Evolutionary conservation across 2,113 vertebrate species (phyloP), one percentile per base, ranked within the genome.

Genomic region (Athene noctua): DNA sequence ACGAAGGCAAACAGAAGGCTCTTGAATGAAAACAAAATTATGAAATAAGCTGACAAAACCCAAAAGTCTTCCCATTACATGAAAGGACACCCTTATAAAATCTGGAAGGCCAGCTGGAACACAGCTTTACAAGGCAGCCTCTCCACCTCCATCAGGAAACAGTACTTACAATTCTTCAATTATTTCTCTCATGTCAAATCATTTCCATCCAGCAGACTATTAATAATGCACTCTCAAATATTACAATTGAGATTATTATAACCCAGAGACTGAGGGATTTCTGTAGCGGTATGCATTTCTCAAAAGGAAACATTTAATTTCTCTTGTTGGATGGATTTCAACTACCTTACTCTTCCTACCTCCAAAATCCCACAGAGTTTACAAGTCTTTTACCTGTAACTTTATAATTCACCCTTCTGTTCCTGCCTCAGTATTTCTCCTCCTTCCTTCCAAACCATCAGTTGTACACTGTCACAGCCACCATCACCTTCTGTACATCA

Each of bases 11-110:
- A 96, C 6, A 8, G n/a, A 85, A 83, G 27, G 51, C 23, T 51
- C 10, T 77, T 94, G 62, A 87, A 92, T 36, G 55, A 80, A 96
- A 94, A 92, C 44, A 70, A 92, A 94, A 66, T 29, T 4, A 54
- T 38, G 5, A 87, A 78, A n/a, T 65, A 70, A 77, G 5, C 1
- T 83, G 52, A 55, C 3, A 68, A 93, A 94, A 51, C 13, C 26
- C 36, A 4, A 34, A 71, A 80, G 4, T 71, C 29, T 59, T 21
- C 9, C 11, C 15, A 32, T 66, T 59, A 58, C 3, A 3, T 87
- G 49, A 73, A 80, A 62, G 0, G 0, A 58, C 38, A 91, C 5
- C 10, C 14, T 83, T 21, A 77, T 44, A 80, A 72, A 72, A 82
- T 51, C 49, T 65, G 51, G 12, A 44, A 49, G 36, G 30, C 46